Conservation (phyloP, 2,888 invertebrate genomes). For the Pachydiplax longipennis region DNA sequence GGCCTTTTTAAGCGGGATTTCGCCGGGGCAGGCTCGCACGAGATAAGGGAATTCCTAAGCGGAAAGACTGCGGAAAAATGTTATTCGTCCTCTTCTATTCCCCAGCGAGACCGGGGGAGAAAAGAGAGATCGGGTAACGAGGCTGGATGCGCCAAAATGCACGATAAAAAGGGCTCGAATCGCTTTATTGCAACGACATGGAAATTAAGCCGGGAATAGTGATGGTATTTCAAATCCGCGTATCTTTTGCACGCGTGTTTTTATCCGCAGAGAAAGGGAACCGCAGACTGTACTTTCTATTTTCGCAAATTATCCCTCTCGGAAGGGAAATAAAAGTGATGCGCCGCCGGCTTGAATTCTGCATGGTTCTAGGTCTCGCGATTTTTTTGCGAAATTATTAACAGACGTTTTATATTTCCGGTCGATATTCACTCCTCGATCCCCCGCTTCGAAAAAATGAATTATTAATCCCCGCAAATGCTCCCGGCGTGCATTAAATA, state of each 20-base stretch:
- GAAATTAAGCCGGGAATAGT: neutral
- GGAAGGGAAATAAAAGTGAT: neutral
- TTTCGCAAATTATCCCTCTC: neutral
- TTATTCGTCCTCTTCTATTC: neutral
- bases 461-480: neutral
- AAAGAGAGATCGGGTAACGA: no score
- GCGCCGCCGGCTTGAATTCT: neutral
- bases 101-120: no score
- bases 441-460: neutral
- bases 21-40: neutral
- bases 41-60: neutral
- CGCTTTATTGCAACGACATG: neutral
- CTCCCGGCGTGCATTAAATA: neutral
- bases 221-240: slow-evolving; percentile 2
- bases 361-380: neutral
- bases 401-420: neutral
- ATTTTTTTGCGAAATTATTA: neutral
- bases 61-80: neutral
- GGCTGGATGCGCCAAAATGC: neutral
- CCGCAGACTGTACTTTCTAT: neutral
- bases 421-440: no score
- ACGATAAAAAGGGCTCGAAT: neutral
- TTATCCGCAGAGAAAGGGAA: neutral
- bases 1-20: neutral
- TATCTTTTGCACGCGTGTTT: neutral